Evolutionary conservation across 1,140 invertebrate species (phyloP).

Genomic region (Trinorchestia longiramus): DNA sequence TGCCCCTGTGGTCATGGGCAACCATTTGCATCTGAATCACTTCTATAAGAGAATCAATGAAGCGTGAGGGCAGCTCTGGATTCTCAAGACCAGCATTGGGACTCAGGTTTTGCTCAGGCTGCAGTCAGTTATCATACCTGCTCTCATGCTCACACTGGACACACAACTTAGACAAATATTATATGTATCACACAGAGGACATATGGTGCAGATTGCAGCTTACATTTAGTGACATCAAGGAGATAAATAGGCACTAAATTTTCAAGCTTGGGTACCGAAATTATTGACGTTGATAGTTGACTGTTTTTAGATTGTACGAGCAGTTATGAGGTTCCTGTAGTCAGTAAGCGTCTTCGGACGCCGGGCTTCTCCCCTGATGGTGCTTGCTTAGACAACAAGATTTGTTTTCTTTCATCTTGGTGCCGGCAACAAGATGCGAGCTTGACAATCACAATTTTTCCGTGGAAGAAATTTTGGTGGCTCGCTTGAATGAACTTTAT

Average conservation of each 20-base stretch:
- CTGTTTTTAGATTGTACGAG: neutral
- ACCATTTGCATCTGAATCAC: conserved; percentile 45
- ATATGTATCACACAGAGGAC: neutral
- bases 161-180: neutral
- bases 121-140: neutral
- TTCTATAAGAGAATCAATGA: conserved; percentile 36
- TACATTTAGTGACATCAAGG: neutral
- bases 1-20: neutral
- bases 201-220: neutral
- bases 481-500: conserved; percentile 41
- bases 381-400: conserved; percentile 53
- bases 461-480: neutral
- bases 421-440: conserved; percentile 17
- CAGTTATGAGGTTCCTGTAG: neutral
- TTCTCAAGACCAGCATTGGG: neutral
- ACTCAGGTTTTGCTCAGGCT: neutral
- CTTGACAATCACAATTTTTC: conserved; percentile 51
- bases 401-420: conserved; percentile 46
- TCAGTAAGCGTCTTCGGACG: neutral
- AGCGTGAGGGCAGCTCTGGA: neutral
- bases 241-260: neutral
- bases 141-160: neutral
- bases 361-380: neutral
- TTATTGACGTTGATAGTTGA: neutral
- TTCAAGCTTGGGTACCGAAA: neutral